A percentile compares a stretch with the other conserved stretches of the same genome.
These are phyloP conservation scores for Montipora cactus DNA, from an alignment of 64 coral and sea anemone genomes.

Conservation along the genomic window DNA sequence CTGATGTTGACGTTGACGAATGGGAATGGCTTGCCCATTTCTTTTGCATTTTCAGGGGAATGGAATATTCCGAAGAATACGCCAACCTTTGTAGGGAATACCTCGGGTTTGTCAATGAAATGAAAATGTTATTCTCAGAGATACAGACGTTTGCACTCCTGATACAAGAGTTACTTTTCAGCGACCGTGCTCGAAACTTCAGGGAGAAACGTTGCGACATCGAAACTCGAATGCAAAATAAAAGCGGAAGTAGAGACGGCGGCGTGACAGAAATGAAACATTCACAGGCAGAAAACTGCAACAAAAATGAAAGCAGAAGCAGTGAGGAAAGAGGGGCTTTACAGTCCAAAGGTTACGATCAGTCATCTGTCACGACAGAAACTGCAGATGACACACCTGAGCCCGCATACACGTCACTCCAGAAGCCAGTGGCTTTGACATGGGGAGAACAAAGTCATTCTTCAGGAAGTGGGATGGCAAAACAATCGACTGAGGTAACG, in stretches of 20 bases:
- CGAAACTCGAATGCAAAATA: not conserved
- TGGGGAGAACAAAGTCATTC: not conserved
- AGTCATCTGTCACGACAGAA: not conserved
- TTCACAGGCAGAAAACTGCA: not conserved
- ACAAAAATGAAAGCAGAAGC: not conserved
- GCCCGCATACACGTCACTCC: not conserved
- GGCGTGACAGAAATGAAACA: not conserved
- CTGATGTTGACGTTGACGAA: not conserved
- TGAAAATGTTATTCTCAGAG: not conserved
- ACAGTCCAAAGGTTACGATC: not conserved
- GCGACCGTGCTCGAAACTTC: not conserved
- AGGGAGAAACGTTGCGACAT: not conserved
- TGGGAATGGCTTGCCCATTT: slow-evolving; percentile 1
- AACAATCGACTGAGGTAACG: not conserved
- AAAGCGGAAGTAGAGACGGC: not conserved
- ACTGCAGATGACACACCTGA: no score
- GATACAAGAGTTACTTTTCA: not conserved
- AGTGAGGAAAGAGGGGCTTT: not conserved
- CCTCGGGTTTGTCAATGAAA: not conserved
- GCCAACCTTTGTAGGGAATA: not conserved
- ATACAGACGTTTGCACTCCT: not conserved
- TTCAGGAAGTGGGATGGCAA: not conserved
- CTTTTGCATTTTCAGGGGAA: not conserved
- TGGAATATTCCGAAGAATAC: slow-evolving; percentile 2
- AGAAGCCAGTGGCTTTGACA: not conserved